These are phyloP conservation scores for Lochmaea capreae DNA, from an alignment of 2,888 invertebrate species.

Conservation along the genomic window DNA sequence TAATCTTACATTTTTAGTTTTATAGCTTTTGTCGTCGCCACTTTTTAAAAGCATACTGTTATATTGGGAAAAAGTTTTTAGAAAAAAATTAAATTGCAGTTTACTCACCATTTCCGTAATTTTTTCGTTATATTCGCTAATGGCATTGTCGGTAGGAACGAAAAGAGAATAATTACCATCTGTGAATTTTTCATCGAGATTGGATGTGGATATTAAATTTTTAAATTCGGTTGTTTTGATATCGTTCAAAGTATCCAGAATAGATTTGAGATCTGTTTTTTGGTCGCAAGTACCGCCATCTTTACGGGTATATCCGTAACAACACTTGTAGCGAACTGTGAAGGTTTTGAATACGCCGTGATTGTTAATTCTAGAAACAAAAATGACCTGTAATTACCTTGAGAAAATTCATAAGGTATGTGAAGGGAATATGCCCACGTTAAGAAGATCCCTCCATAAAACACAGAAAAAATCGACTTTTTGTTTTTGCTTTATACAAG, in stretches of 20 bases:
- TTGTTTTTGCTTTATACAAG: too few relatives aligned
- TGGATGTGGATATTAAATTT: constrained; percentile 67
- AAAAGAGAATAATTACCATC: constrained; percentile 73
- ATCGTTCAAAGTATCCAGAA: constrained; percentile 70
- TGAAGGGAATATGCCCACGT: too few relatives aligned
- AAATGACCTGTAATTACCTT: background rate
- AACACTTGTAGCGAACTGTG: constrained; percentile 75
- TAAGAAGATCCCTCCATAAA: too few relatives aligned
- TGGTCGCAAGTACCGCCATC: constrained; percentile 59
- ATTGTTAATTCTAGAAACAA: constrained; percentile 67
- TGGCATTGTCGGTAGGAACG: constrained; percentile 73
- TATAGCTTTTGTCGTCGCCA: too few relatives aligned
- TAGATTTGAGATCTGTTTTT: constrained; percentile 70
- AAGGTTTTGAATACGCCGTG: constrained; percentile 73
- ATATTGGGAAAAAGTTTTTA: too few relatives aligned
- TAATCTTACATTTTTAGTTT: too few relatives aligned
- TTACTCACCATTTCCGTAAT: constrained; percentile 68
- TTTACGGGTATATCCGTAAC: constrained; percentile 72
- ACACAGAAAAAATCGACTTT: too few relatives aligned
- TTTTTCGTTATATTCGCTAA: constrained; percentile 69
- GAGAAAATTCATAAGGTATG: too few relatives aligned
- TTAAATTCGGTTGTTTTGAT: constrained; percentile 72
- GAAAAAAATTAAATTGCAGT: too few relatives aligned
- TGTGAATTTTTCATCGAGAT: constrained; percentile 66
- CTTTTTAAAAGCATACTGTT: too few relatives aligned